Evolutionary conservation across 2,113 vertebrate genomes (phyloP), one percentile per base, ranked within the genome.

Genomic region (Ammodytes marinus): DNA sequence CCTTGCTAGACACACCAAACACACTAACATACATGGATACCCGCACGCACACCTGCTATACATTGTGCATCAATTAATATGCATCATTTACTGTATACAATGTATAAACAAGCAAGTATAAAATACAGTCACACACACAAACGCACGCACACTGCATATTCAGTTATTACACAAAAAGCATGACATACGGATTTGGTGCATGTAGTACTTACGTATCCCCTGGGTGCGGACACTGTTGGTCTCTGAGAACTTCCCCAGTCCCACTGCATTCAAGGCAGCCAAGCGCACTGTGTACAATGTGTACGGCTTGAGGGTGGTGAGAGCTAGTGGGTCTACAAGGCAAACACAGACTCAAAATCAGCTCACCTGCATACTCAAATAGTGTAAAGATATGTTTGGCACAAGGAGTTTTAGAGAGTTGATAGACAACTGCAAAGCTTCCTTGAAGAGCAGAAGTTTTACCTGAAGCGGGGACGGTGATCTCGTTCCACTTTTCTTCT

Each of bases 201-300:
- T 60, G 9, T 47, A 42, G 27, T 14, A 93, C 95, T 91, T 87
- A 96, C 95, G 82, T 59, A 63, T 84, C 50, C 89, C 93, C 15
- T 82, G 49, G 0, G 95, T 95, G 5, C 54, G 87, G 19, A 94
- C 37, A 0, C 3, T 74, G 2, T 53, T 37, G 39, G 39, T 46
- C 0, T 78, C 69, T 17, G 95, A 96, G 75, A 94, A 95, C 6
- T 67, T 63, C 14, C 95, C 94, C 4, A 65, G 35, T 66, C 93
- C 95, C 5, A 90, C 82, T n/a, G 68, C 60, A 59, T 95, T 96
- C 57, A 82, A 9, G 53, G 91, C 93, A 6, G 95, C 94, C 64
- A 95, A 50, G 0, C 91, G 91, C 4, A 95, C 88, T 1, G 2
- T 65, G 75, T 95, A 96, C 47, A 7, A 13, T 4, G 94, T 93